phyloP scores from a whole-genome alignment of 37 sponge, comb jelly and placozoan species.

The Eunapius fragilis region DNA sequence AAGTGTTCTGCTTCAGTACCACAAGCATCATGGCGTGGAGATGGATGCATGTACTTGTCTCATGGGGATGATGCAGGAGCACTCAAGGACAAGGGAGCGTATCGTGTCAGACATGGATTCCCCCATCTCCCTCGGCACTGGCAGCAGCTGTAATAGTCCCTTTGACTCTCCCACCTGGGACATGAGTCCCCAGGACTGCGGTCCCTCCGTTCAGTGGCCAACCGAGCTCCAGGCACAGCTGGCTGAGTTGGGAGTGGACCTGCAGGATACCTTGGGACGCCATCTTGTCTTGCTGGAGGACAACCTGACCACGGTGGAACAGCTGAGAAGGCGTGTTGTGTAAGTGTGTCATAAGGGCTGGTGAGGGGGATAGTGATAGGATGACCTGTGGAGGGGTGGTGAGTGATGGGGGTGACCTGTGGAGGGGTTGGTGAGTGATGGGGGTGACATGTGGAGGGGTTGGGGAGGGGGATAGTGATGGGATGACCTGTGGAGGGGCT shows the following conservation, averaged over 20 bases:
- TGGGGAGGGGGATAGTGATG: no score
- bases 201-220: neutral
- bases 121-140: neutral
- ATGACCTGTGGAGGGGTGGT: no score
- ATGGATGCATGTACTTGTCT: no score
- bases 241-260: neutral
- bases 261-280: neutral
- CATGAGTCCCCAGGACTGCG: neutral
- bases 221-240: neutral
- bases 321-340: neutral
- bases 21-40: no score
- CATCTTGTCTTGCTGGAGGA: neutral
- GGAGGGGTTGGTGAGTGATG: no score
- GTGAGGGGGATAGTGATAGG: neutral
- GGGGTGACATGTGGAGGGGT: no score
- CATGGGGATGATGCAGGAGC: neutral
- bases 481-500: no score
- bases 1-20: no score
- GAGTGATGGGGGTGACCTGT: no score
- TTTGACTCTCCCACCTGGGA: neutral
- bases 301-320: neutral
- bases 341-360: neutral
- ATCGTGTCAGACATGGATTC: neutral
- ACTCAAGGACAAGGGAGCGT: neutral
- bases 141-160: neutral